Evolutionary conservation across 1,140 invertebrate genomes (phyloP), one percentile per base, ranked within the genome.

Genomic region (Catajapyx aquilonaris): DNA sequence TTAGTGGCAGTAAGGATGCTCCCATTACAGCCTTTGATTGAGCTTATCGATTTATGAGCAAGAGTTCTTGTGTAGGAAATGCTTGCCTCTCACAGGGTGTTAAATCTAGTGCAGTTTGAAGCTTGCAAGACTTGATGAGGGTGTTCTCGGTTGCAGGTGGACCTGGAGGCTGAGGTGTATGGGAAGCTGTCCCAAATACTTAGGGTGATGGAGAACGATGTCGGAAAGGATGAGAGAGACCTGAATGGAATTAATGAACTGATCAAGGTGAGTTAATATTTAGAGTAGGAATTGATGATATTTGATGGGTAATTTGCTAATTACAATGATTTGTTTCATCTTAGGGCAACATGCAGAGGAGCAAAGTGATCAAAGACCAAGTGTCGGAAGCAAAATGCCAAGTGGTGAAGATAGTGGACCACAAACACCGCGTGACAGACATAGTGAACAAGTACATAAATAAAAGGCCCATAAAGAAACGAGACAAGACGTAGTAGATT

Each of bases 281-380:
- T 21, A 10, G 35, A 38, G 16, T 17, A 17, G 17, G 10, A 19
- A 15, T 19, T 7, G 15, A 38, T 10, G 15, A 30, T 34, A n/a
- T n/a, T n/a, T n/a, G n/a, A 3, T 40, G 21, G 15, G 19, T 35
- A 25, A 31, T 39, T 41, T 40, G 20, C 48, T 42, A 22, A 18
- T 40, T 40, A 23, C 15, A 21, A 31, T 40, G 41, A 35, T 43
- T 41, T 35, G 47, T 47, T 38, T 44, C 42, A 41, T 58, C 65
- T 38, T 56, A 86, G 77, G 87, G 85, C 23, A 94, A 94, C 58
- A 79, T 93, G 51, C 90, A 96, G 59, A 67, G 90, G 32, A 87
- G 85, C 54, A 85, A 79, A 64, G 76, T 93, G 31, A 81, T 93
- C 22, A 77, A 77, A 36, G 88, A 94, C 56, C 86, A 88, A 41